A percentile compares a stretch with the other conserved stretches of the same genome.
Evolutionary conservation across 2,113 vertebrate genomes (phyloP).

Genomic region (Melanotaenia duboulayi): DNA sequence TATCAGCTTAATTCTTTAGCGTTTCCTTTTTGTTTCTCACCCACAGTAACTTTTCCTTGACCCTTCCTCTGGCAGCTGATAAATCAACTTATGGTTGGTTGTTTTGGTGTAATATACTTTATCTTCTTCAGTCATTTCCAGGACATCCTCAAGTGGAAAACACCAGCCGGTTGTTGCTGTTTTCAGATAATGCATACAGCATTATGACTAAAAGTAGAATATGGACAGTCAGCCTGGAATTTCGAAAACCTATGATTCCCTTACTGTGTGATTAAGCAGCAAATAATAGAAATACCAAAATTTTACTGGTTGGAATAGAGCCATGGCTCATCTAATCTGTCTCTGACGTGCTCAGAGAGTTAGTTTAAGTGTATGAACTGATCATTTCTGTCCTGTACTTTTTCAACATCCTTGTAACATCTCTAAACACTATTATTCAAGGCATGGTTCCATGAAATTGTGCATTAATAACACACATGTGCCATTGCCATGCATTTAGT

Average conservation of each 20-base stretch:
- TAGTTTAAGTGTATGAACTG: constrained; percentile 16
- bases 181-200: constrained; percentile 36
- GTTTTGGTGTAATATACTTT: constrained; percentile 62
- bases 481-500: neutral
- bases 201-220: constrained; percentile 37
- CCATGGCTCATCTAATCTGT: constrained; percentile 11
- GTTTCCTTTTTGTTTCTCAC: constrained; percentile 62
- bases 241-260: constrained; percentile 34
- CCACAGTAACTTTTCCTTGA: constrained; percentile 34
- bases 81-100: constrained; percentile 63
- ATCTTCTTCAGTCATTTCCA: constrained; percentile 41
- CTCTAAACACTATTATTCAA: too few species aligned
- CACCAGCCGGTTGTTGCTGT: constrained; percentile 48
- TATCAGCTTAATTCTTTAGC: constrained; percentile 50
- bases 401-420: constrained; percentile 2
- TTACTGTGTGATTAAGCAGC: constrained; percentile 44
- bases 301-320: constrained; percentile 22
- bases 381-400: constrained; percentile 30
- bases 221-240: constrained; percentile 18
- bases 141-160: constrained; percentile 52
- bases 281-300: constrained; percentile 15
- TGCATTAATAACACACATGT: neutral
- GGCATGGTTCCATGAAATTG: neutral
- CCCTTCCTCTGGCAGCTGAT: constrained; percentile 60
- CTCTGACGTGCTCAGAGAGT: neutral